Base-by-base conservation (phyloP, 2,888 invertebrate genomes). In the Idaea dimidiata region DNA sequence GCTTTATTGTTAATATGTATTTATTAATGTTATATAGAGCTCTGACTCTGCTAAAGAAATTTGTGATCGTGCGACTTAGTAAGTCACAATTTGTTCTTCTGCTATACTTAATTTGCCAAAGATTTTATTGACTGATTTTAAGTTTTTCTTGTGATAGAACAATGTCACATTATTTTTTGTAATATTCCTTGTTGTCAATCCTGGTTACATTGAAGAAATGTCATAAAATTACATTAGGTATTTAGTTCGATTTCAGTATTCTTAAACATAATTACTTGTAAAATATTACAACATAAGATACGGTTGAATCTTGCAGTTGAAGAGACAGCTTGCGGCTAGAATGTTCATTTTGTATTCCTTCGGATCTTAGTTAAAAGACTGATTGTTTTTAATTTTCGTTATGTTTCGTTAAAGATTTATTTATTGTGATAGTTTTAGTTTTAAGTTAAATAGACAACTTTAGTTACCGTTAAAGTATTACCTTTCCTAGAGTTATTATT, bases 381-480 rank as follows among this genome's bases (percentile, higher is more conserved):
- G 92, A 91, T 84, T 82, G 76, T 87, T 86, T 87, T 84, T 78
- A 74, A 76, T 82, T 74, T 79, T 84, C 90, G 89, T 91, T 91
- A 88, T 81, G 84, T 89, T 91, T 84, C 81, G 69, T 77, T 79
- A 87, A 80, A 89, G 78, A 65, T 92, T 90, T 91, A 91, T 91
- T 91, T 89, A 85, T 88, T 89, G 88, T 91, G 87, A 90, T 90
- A 87, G 81, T 79, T 78, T 77, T 82, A 84, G 56, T 56, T 18
- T 56, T 17, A 18, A 17, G 17, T 56, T 18, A 56, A 77, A 80
- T 80, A 83, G 82, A 79, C 84, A 83, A 90, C 89, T 86, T 87
- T 83, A 91, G 92, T 92, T 92, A 92, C 92, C 92, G 85, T 43
- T 81, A 82, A 89, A 91, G 91, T 91, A 91, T 92, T 92, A 91